Conservation (phyloP, 2,113 vertebrate genomes). For the Fregata magnificens region DNA sequence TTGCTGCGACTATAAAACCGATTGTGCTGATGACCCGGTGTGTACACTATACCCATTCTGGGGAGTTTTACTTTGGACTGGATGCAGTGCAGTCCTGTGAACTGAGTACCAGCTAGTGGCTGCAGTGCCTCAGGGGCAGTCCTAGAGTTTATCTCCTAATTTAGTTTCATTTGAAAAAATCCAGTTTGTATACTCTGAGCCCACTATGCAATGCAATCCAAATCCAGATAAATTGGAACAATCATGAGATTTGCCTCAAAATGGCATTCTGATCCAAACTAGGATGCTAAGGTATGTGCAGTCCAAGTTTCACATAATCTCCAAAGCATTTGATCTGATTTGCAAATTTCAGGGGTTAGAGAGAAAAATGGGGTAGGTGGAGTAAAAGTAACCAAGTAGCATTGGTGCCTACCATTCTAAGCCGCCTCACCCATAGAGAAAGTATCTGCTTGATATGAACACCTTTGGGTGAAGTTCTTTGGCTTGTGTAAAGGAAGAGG, state of each 20-base stretch:
- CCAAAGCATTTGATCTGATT: background rate
- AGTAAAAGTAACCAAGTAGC: background rate
- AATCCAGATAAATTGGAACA: background rate
- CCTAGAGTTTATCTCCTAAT: background rate
- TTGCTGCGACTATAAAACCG: background rate
- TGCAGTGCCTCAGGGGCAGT: background rate
- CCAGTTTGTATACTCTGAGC: background rate
- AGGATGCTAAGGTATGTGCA: background rate
- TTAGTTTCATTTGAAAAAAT: background rate
- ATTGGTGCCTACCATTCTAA: background rate
- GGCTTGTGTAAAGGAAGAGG: background rate
- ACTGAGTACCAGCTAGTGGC: background rate
- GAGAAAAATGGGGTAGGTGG: background rate
- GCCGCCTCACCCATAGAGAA: background rate
- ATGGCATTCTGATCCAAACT: background rate
- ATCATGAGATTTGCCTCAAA: background rate
- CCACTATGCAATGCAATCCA: background rate
- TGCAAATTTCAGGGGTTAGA: background rate
- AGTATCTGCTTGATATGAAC: background rate
- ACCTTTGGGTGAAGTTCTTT: background rate
- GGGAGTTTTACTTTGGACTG: background rate
- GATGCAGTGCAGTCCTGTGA: background rate
- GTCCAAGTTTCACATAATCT: background rate
- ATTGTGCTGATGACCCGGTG: fast-evolving
- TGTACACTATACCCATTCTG: background rate